A percentile compares a stretch with the other conserved stretches of the same genome.
Conservation (phyloP, 2,113 vertebrate genomes). For the Nyctereutes procyonoides region DNA sequence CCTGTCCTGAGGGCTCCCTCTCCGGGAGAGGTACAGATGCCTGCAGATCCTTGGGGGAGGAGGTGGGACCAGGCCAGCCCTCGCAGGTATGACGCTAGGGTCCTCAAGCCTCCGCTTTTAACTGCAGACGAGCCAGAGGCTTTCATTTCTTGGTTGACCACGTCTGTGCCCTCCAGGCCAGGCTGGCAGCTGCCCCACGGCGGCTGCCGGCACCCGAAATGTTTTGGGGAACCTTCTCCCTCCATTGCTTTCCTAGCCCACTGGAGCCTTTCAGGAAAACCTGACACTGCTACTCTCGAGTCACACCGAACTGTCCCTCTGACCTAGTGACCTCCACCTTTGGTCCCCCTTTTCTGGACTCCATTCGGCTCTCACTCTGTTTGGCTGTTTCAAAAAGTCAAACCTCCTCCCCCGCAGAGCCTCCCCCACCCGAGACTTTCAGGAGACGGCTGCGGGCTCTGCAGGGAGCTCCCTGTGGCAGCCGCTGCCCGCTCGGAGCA, state of each 20-base stretch:
- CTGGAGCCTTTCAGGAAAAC: neutral
- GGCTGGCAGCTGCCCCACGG: rapidly evolving
- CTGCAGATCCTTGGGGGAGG: too few relatives aligned
- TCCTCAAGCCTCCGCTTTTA: neutral
- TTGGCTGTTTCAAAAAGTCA: neutral
- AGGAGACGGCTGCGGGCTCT: neutral
- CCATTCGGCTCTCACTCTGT: neutral
- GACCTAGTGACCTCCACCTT: neutral
- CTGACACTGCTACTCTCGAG: rapidly evolving
- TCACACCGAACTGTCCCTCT: rapidly evolving
- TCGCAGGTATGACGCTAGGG: neutral
- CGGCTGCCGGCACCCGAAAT: neutral
- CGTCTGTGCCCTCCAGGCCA: neutral
- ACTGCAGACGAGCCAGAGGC: neutral
- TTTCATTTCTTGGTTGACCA: neutral
- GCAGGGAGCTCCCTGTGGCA: neutral
- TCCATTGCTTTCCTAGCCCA: rapidly evolving
- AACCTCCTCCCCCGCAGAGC: neutral
- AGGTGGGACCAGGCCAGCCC: rapidly evolving
- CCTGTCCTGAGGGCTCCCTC: neutral
- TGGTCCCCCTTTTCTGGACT: neutral
- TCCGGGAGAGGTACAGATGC: neutral
- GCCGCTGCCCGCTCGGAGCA: too few relatives aligned
- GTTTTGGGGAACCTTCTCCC: neutral
- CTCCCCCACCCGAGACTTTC: neutral